A percentile compares a stretch with the other conserved stretches of the same genome.
Evolutionary conservation across 2,888 invertebrate genomes (phyloP).

Genomic region (Apeira syringaria): DNA sequence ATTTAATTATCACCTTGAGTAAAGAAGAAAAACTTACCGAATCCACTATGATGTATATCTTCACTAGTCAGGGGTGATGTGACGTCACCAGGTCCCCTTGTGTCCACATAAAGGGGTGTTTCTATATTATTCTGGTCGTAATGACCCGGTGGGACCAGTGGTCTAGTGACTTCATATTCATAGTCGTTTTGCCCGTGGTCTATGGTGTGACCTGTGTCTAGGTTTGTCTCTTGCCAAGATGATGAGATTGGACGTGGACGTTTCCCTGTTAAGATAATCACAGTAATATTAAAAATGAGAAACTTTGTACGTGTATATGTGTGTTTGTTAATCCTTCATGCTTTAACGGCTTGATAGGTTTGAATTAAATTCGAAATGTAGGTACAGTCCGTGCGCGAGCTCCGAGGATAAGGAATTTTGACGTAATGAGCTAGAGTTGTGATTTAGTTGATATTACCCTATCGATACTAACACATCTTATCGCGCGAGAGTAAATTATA

Average conservation of each 20-base stretch:
- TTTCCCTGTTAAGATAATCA: constrained; percentile 44
- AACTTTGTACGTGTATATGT: too few relatives aligned
- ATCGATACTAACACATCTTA: too few relatives aligned
- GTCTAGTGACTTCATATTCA: constrained; percentile 50
- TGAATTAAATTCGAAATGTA: too few relatives aligned
- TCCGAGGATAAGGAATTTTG: too few relatives aligned
- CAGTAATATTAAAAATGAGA: too few relatives aligned
- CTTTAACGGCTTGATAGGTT: too few relatives aligned
- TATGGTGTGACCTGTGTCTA: constrained; percentile 91
- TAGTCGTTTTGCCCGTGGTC: constrained; percentile 86
- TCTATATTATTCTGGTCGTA: constrained; percentile 61
- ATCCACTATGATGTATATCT: constrained; percentile 64
- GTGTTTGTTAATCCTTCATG: too few relatives aligned
- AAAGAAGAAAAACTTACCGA: constrained; percentile 55
- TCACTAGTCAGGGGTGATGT: constrained; percentile 71
- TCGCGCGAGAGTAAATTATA: too few relatives aligned
- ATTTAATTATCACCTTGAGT: too few relatives aligned
- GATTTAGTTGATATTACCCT: too few relatives aligned
- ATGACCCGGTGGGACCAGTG: constrained; percentile 56
- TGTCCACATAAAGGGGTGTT: constrained; percentile 89
- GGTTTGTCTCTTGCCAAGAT: constrained; percentile 94
- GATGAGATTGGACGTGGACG: constrained; percentile 83
- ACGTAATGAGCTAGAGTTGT: too few relatives aligned
- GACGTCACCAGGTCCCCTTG: constrained; percentile 68
- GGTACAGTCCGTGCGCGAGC: too few relatives aligned